Conservation (phyloP, 1,140 invertebrate genomes). For the Brachionus manjavacas region DNA sequence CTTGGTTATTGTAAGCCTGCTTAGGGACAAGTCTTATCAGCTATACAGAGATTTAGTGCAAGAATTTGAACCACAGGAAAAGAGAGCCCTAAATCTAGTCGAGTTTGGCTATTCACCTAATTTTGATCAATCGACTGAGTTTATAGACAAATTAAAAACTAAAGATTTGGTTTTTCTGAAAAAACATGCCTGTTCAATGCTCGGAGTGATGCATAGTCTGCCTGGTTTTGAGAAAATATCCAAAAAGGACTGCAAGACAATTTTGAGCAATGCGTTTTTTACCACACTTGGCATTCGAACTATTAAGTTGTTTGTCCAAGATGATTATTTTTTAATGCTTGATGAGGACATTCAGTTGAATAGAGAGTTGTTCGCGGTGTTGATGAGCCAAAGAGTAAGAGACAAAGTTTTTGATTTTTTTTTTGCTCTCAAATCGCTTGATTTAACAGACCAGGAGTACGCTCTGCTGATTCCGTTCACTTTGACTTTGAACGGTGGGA, state of each 20-base stretch:
- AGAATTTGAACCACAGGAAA: slow-evolving; percentile 14
- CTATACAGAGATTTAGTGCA: neutral
- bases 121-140: neutral
- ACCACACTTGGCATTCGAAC: neutral
- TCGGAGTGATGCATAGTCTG: neutral
- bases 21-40: slow-evolving; percentile 14
- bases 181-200: neutral
- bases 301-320: neutral
- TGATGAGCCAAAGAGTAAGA: neutral
- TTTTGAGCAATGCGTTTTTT: neutral
- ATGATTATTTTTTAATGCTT: slow-evolving; percentile 30
- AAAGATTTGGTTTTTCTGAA: neutral
- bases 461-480: neutral
- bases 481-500: neutral
- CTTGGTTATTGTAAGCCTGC: neutral
- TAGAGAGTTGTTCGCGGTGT: neutral
- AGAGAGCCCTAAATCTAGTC: neutral
- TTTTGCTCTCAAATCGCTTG: neutral
- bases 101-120: neutral
- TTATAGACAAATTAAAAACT: neutral
- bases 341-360: neutral
- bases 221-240: slow-evolving; percentile 12
- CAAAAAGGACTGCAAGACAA: neutral
- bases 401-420: slow-evolving; percentile 25
- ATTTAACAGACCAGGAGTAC: neutral